Evolutionary conservation across 2,888 invertebrate genomes (phyloP), one percentile per base, ranked within the genome.

Genomic region (Acleris emargana): DNA sequence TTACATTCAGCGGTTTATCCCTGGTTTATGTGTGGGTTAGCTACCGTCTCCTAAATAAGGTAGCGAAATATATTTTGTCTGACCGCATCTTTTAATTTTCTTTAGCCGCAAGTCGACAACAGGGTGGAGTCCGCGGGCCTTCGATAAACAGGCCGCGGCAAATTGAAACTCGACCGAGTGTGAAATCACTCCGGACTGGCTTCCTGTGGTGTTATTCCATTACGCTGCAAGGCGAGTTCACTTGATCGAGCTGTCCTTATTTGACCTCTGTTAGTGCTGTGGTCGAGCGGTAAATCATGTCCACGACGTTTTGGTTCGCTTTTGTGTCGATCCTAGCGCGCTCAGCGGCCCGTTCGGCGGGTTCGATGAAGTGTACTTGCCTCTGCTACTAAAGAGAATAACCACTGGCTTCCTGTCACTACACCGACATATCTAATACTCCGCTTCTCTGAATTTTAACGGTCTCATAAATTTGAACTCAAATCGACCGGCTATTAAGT

Each of bases 151-250:
- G 83, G 81, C 83, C 84, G 86, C 82, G 83, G 87, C 82, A 88
- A 89, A 91, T 91, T 90, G 89, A 91, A 89, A 89, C 76, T 76
- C 88, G 87, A 79, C 89, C 84, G 83, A 87, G 89, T 91, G 89
- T 90, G 89, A 91, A 90, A 91, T 88, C 86, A 89, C 85, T 84
- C 76, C 75, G 78, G 82, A 77, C 81, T 79, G 82, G 85, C 86
- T 86, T 89, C 88, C 88, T 88, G 88, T 83, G 38, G 38, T 38
- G 38, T 38, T 38, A 38, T 38, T 38, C 38, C 38, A 13, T 38
- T 38, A 38, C 38, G 38, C 38, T 4, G 38, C 38, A 38, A 13
- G 4, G 13, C 38, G 38, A 38, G 38, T 38, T 38, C 13, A 38
- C 13, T 38, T 13, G 13, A 38, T 38, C 38, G 13, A 38, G 0